Percentiles rank a stretch among this genome's conserved stretches.
Evolutionary conservation across 1,140 invertebrate genomes (phyloP).

Genomic region (Orius insidiosus): DNA sequence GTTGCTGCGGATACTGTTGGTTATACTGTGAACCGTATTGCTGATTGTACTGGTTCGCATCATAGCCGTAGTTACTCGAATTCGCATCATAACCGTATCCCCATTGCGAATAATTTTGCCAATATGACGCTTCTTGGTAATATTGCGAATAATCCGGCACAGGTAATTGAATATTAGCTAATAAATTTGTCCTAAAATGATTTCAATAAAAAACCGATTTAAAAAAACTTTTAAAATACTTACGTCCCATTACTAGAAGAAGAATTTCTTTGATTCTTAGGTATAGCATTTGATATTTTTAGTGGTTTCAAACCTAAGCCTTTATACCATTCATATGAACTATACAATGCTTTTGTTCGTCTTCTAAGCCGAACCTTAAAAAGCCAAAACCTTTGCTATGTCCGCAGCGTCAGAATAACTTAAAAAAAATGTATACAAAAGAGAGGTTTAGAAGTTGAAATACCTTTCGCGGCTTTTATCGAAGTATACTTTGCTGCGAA

Average conservation of each 20-base stretch:
- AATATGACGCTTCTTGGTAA: slow-evolving; percentile 49
- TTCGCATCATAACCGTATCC: slow-evolving; percentile 24
- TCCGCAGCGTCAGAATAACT: slow-evolving; percentile 80
- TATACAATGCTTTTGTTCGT: slow-evolving; percentile 83
- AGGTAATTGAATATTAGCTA: slow-evolving; percentile 1
- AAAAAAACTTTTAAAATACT: slow-evolving; percentile 7
- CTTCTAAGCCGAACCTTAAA: slow-evolving; percentile 83
- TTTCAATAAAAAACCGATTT: not conserved
- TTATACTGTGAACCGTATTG: not conserved
- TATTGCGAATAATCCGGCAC: slow-evolving; percentile 39
- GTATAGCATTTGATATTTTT: slow-evolving; percentile 80
- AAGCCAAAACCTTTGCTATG: slow-evolving; percentile 95
- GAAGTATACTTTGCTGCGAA: slow-evolving; percentile 84
- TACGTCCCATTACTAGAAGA: slow-evolving; percentile 15
- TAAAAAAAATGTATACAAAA: slow-evolving; percentile 19
- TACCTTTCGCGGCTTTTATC: slow-evolving; percentile 86
- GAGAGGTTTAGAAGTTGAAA: no score
- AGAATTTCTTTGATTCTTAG: slow-evolving; percentile 39
- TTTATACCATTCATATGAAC: slow-evolving; percentile 76
- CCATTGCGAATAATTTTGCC: slow-evolving; percentile 49
- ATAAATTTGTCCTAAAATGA: not conserved
- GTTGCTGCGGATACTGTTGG: not conserved
- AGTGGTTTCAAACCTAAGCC: slow-evolving; percentile 67
- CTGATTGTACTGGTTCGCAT: not conserved
- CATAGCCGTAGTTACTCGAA: slow-evolving; percentile 15